Evolutionary conservation across 2,888 invertebrate genomes (phyloP).

Genomic region (Leucozona laternaria): DNA sequence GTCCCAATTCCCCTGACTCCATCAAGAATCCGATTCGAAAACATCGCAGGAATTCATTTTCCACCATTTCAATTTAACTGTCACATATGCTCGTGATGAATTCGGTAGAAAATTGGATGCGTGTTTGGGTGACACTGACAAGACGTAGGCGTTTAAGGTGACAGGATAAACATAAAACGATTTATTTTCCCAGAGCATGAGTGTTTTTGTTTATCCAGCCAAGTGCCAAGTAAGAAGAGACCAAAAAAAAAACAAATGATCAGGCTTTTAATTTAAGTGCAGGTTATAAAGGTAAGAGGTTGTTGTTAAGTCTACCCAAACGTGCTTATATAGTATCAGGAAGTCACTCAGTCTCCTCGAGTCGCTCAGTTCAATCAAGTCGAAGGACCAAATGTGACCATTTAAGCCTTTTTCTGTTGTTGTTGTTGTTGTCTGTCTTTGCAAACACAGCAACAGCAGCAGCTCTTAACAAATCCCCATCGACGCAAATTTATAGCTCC

Average conservation of each 20-base stretch:
- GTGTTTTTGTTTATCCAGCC: neutral
- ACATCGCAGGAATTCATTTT: conserved; percentile 27
- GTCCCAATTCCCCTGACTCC: neutral
- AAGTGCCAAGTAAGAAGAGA: neutral
- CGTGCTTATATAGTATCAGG: conserved; percentile 13
- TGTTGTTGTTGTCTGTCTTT: neutral
- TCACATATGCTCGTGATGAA: conserved; percentile 38
- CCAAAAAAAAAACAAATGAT: conserved; percentile 17
- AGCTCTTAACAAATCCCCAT: conserved; percentile 4
- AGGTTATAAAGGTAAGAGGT: conserved; percentile 32
- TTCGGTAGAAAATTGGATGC: conserved; percentile 42
- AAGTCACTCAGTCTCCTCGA: neutral
- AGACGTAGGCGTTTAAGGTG: conserved; percentile 40
- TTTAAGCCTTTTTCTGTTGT: conserved; percentile 12
- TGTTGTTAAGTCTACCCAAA: conserved; percentile 11
- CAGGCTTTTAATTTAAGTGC: conserved; percentile 22
- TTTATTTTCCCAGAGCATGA: conserved; percentile 17
- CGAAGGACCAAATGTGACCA: conserved; percentile 28
- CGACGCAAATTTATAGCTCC: conserved; percentile 26
- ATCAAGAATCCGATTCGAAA: neutral
- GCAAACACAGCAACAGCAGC: neutral
- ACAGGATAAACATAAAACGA: conserved; percentile 41
- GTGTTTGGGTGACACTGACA: conserved; percentile 22
- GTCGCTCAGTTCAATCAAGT: conserved; percentile 11
- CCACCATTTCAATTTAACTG: conserved; percentile 53